Base-by-base conservation (phyloP, 2,113 vertebrate species). In the Gobio gobio region DNA sequence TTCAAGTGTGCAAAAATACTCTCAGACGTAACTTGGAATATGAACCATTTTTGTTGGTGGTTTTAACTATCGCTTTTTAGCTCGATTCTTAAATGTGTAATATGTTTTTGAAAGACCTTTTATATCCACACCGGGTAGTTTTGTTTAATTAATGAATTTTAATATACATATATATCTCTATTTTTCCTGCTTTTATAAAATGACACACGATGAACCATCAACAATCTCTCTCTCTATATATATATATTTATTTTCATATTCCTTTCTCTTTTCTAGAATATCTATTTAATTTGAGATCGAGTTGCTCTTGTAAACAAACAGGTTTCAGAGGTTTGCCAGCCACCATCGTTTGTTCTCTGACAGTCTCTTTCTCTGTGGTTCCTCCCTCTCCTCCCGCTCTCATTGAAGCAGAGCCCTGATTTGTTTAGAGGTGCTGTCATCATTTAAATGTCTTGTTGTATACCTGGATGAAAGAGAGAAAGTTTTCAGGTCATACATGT, bases 351-450 rank as follows among this genome's bases (percentile, higher is more conserved):
- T 89, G 84, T 90, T 90, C 87, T 85, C 63, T 88, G 0, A 78
- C 87, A 86, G 8, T 87, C 75, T 45, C 86, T 45, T 75, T 75
- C 74, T 47, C 78, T 87, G 82, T 87, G 82, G 63, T 87, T 86
- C 82, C 74, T 75, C 77, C 58, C 73, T 88, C 61, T 83, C 63
- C 70, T 83, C 80, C 64, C 43, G 45, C 77, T 85, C 82, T 97
- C 95, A 98, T 91, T 97, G 97, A 89, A 97, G 96, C 89, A 97
- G 94, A 86, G 96, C 96, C 89, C 97, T 94, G 93, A 97, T 96
- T 96, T 98, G 97, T 95, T 97, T 97, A 86, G 97, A 97, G 58
- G 97, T 97, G 95, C 95, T 97, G 93, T 98, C 97, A 0, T 98
- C 97, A 1, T 97, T 96, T 92, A 98, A 95, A 94, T 97, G 97